Conservation (phyloP, 1,140 invertebrate genomes). For the Kradibia gibbosae region DNA sequence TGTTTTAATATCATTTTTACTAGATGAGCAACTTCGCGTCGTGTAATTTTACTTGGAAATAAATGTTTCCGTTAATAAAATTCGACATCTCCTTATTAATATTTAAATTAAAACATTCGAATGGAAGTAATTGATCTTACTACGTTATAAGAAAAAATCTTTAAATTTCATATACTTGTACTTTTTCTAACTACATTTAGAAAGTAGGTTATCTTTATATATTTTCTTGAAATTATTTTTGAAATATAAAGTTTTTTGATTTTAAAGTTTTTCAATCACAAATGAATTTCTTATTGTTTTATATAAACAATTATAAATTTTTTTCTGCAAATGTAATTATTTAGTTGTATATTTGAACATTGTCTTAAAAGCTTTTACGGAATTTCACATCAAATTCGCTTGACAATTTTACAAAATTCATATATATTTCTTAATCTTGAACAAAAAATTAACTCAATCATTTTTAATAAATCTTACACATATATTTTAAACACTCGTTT, state of each 20-base stretch:
- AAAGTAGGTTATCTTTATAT: slow-evolving; percentile 20
- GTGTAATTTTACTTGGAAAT: not conserved
- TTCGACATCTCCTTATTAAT: not conserved
- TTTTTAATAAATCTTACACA: not conserved
- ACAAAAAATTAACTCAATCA: not conserved
- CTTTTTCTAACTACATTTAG: slow-evolving; percentile 7
- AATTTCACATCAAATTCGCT: not conserved
- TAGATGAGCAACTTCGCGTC: too few species aligned
- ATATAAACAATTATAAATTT: slow-evolving; percentile 1
- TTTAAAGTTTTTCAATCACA: not conserved
- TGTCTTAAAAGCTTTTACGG: too few species aligned
- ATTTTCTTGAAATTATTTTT: slow-evolving; percentile 1
- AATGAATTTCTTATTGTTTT: not conserved
- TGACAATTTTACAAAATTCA: not conserved
- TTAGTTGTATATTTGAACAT: not conserved
- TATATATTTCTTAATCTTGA: not conserved
- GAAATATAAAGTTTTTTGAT: slow-evolving; percentile 8
- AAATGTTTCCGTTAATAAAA: not conserved
- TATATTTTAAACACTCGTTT: not conserved
- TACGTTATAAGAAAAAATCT: not conserved
- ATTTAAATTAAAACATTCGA: not conserved
- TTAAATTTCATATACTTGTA: not conserved
- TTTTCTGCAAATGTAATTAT: not conserved
- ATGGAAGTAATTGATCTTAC: not conserved
- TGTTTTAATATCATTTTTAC: too few species aligned